Conservation (phyloP, 2,888 invertebrate genomes). For the Argynnis bischoffii region DNA sequence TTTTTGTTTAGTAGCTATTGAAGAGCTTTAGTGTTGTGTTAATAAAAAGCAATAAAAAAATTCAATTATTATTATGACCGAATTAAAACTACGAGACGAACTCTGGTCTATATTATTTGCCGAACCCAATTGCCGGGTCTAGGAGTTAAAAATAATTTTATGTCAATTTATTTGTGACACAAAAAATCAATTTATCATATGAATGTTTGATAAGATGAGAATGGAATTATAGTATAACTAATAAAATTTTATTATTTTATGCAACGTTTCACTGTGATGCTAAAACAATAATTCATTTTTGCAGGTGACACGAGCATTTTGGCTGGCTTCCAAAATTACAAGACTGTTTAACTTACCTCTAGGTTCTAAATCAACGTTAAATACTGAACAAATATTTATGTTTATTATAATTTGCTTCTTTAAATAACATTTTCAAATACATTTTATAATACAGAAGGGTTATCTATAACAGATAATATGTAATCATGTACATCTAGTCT, state of each 20-base stretch:
- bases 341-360: conserved; percentile 21
- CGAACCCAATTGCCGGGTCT: no score
- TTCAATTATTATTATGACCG: no score
- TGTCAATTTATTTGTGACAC: neutral
- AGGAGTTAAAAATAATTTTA: neutral
- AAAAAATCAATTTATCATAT: neutral
- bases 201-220: neutral
- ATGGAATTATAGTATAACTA: conserved; percentile 5
- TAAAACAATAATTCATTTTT: conserved; percentile 35
- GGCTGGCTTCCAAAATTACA: conserved; percentile 33
- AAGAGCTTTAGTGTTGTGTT: no score
- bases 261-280: conserved; percentile 25
- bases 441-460: neutral
- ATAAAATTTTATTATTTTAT: conserved; percentile 13
- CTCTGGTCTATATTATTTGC: no score
- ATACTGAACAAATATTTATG: conserved; percentile 10
- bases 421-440: conserved; percentile 1
- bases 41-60: no score
- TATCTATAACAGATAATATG: no score
- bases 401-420: neutral
- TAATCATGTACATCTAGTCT: no score
- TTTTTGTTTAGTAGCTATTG: no score
- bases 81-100: no score
- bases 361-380: conserved; percentile 15
- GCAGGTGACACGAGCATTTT: conserved; percentile 33